Percentiles rank a stretch among this genome's conserved stretches.
phyloP scores from a whole-genome alignment of 2,113 vertebrate genomes.

The Erythrolamprus reginae region DNA sequence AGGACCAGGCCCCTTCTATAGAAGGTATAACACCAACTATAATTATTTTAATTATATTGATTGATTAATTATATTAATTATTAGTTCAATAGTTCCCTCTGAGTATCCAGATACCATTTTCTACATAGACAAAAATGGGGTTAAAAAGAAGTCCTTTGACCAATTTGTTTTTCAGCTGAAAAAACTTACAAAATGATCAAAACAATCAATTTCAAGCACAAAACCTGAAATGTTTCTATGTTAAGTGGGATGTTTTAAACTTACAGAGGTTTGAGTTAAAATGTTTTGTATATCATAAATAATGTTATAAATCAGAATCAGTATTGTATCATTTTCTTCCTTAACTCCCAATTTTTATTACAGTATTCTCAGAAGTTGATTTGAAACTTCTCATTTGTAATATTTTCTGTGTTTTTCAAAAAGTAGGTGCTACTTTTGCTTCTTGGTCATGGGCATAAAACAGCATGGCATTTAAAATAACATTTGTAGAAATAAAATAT shows the following conservation, averaged over 20 bases:
- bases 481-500: neutral
- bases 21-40: constrained; percentile 83
- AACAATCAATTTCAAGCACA: neutral
- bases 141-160: neutral
- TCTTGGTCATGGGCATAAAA: neutral
- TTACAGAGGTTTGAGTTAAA: neutral
- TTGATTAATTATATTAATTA: neutral
- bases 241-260: neutral
- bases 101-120: constrained; percentile 11
- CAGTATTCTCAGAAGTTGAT: neutral
- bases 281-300: neutral
- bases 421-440: neutral
- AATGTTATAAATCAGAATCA: constrained; percentile 2
- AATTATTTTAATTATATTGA: constrained; percentile 13
- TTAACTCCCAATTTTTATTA: neutral
- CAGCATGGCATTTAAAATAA: neutral
- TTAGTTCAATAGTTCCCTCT: neutral
- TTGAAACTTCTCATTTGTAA: neutral
- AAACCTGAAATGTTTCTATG: neutral
- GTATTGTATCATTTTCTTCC: neutral
- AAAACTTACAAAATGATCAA: neutral
- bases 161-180: neutral
- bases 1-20: constrained; percentile 96
- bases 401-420: neutral
- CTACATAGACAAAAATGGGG: neutral